A percentile compares a stretch with the other conserved stretches of the same genome.
Evolutionary conservation across 1,140 invertebrate species (phyloP).

Genomic region (Macrosteles quadrilineatus): DNA sequence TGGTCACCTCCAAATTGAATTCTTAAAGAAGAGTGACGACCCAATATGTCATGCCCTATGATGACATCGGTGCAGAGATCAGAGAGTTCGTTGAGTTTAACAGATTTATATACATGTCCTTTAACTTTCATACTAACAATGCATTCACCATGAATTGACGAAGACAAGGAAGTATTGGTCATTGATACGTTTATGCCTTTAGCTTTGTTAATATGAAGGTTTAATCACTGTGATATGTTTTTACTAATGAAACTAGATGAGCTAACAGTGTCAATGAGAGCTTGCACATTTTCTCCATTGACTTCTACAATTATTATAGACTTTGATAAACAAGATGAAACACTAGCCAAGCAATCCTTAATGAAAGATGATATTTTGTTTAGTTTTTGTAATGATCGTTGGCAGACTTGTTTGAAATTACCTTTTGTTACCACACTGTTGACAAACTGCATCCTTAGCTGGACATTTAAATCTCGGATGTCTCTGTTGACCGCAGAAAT

Average conservation of each 20-base stretch:
- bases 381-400: neutral
- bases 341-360: too few relatives aligned
- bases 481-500: neutral
- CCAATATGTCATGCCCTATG: neutral
- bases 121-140: neutral
- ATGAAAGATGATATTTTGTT: too few relatives aligned
- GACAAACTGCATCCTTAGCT: neutral
- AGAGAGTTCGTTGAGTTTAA: too few relatives aligned
- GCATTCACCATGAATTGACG: neutral
- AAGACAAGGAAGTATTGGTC: neutral
- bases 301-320: too few relatives aligned
- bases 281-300: neutral
- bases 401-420: neutral
- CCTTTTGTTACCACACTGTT: too few relatives aligned
- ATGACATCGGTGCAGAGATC: neutral
- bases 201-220: neutral
- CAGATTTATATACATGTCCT: neutral
- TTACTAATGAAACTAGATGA: neutral
- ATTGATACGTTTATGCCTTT: neutral
- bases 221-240: neutral
- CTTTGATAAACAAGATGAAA: too few relatives aligned
- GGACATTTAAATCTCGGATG: neutral
- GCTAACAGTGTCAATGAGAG: neutral
- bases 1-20: neutral
- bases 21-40: neutral